phyloP scores from a whole-genome alignment of 2,888 invertebrate genomes.

The Drosophila ochracea region DNA sequence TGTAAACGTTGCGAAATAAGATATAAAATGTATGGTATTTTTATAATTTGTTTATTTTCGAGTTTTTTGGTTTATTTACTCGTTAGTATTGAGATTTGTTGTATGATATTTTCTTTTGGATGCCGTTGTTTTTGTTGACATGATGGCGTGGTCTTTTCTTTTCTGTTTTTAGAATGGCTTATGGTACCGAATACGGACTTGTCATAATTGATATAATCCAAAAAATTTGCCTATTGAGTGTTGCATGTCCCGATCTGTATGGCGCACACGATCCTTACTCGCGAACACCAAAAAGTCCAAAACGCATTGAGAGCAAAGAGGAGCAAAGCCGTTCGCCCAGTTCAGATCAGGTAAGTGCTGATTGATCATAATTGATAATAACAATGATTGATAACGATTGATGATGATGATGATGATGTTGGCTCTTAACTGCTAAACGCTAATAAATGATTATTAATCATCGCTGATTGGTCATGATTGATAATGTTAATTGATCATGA shows the following conservation, averaged over 20 bases:
- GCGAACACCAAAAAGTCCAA: slow-evolving; percentile 91
- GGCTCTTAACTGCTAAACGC: slow-evolving; percentile 43
- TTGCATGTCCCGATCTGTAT: slow-evolving; percentile 96
- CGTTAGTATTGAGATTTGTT: slow-evolving; percentile 4
- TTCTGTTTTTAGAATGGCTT: slow-evolving; percentile 92
- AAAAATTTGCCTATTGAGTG: slow-evolving; percentile 94
- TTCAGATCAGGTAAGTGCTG: slow-evolving; percentile 92
- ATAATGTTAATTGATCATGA: slow-evolving; percentile 24
- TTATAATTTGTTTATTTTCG: background rate
- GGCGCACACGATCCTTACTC: slow-evolving; percentile 95
- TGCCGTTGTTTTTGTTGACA: slow-evolving; percentile 55
- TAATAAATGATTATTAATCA: slow-evolving; percentile 40
- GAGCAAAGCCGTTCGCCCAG: slow-evolving; percentile 93
- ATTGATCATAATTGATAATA: slow-evolving; percentile 43
- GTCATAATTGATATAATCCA: slow-evolving; percentile 97
- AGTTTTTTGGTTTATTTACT: slow-evolving; percentile 1
- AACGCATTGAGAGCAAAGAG: slow-evolving; percentile 86
- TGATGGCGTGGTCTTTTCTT: slow-evolving; percentile 61
- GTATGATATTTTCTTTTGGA: slow-evolving; percentile 35
- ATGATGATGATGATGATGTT: slow-evolving; percentile 28
- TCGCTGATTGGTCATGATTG: slow-evolving; percentile 37
- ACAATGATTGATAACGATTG: slow-evolving; percentile 22
- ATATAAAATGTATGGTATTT: slow-evolving; percentile 1
- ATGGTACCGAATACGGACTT: slow-evolving; percentile 98
- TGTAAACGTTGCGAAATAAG: slow-evolving; percentile 1